Evolutionary conservation across 1,140 invertebrate genomes (phyloP).

Genomic region (Neuroterus valhalla): DNA sequence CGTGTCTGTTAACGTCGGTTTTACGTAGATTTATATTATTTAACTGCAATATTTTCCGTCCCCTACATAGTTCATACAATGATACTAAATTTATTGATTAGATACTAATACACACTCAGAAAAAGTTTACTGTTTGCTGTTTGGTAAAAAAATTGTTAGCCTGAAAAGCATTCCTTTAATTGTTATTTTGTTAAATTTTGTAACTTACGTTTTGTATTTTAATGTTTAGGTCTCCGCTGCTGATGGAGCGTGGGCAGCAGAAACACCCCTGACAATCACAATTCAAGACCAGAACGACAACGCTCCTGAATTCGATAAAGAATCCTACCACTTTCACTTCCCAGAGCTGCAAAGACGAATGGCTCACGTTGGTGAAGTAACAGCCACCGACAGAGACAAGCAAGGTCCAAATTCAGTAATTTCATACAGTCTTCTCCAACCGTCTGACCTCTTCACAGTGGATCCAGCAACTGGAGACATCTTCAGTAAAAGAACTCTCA

Average conservation of each 20-base stretch:
- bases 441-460: constrained; percentile 92
- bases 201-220: too few species aligned
- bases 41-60: too few species aligned
- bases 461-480: constrained; percentile 94
- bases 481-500: constrained; percentile 87
- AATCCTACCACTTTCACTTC: constrained; percentile 92
- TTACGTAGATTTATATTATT: too few species aligned
- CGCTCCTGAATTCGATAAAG: constrained; percentile 91
- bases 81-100: too few species aligned
- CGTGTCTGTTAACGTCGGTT: too few species aligned
- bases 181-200: too few species aligned
- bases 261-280: constrained; percentile 92
- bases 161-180: too few species aligned
- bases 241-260: constrained; percentile 91
- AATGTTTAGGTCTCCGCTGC: constrained; percentile 80
- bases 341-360: constrained; percentile 87
- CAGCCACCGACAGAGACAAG: constrained; percentile 92
- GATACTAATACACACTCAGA: background rate
- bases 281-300: constrained; percentile 98
- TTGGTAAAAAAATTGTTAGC: too few species aligned
- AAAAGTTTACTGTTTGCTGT: too few species aligned
- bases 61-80: too few species aligned
- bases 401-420: constrained; percentile 95
- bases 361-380: constrained; percentile 91
- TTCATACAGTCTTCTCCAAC: constrained; percentile 92